A percentile compares a stretch with the other conserved stretches of the same genome.
phyloP scores from a whole-genome alignment of 2,113 vertebrate genomes.

The Cebus imitator region DNA sequence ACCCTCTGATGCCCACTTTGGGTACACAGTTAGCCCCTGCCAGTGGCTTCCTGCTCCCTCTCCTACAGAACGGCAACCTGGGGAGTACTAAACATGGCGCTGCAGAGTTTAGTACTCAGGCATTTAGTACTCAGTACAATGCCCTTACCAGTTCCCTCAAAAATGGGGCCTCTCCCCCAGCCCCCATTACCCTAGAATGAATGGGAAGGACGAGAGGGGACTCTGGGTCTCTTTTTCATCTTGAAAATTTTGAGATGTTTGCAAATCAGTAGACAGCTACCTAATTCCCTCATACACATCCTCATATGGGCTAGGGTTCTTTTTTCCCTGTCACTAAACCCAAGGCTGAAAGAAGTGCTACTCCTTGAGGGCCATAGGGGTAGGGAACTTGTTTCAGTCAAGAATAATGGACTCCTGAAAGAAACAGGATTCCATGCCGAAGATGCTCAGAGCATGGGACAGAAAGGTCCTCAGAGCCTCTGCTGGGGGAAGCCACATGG shows the following conservation, averaged over 20 bases:
- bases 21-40: not conserved
- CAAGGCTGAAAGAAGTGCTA: conserved; percentile 19
- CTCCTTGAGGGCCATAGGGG: not conserved
- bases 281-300: conserved; percentile 31
- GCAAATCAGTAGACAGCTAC: conserved; percentile 58
- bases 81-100: not conserved
- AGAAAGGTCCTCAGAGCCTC: not conserved
- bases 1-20: not conserved
- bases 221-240: conserved; percentile 71
- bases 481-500: conserved; percentile 22
- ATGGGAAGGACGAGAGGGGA: conserved; percentile 25
- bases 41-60: not conserved
- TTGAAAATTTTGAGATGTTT: conserved; percentile 72
- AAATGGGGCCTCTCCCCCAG: not conserved
- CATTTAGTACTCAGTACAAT: not conserved
- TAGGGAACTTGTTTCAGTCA: not conserved
- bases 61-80: not conserved
- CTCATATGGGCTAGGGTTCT: not conserved
- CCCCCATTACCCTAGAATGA: not conserved
- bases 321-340: not conserved
- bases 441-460: conserved; percentile 22
- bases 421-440: not conserved
- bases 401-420: conserved; percentile 31
- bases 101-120: not conserved
- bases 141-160: not conserved